Conservation (phyloP, 2,797 vertebrate genomes). For the Percopsis omiscomaycus region DNA sequence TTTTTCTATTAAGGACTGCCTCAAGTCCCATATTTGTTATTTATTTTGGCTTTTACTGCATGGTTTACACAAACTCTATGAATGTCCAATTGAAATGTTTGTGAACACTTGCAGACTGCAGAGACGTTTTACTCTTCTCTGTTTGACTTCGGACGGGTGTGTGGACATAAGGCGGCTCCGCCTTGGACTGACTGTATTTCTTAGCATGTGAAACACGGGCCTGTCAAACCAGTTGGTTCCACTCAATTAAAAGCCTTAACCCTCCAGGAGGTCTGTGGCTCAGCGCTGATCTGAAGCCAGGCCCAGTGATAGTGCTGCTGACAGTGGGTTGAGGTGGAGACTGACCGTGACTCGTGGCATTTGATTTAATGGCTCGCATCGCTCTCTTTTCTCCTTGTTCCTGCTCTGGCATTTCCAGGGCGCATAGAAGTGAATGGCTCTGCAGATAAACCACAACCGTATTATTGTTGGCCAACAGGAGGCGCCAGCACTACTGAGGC, state of each 20-base stretch:
- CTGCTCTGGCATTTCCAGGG: constrained; percentile 84
- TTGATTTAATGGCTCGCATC: constrained; percentile 81
- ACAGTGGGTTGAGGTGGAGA: constrained; percentile 43
- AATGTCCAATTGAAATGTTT: constrained; percentile 52
- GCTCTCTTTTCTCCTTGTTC: constrained; percentile 82
- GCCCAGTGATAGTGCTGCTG: constrained; percentile 37
- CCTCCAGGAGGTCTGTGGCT: constrained; percentile 11
- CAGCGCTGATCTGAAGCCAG: constrained; percentile 44
- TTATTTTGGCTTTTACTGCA: constrained; percentile 50
- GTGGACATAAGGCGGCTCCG: neutral
- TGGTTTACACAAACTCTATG: constrained; percentile 42
- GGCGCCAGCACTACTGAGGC: constrained; percentile 96
- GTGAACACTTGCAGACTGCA: constrained; percentile 29
- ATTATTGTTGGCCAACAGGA: constrained; percentile 98
- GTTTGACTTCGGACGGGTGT: constrained; percentile 42
- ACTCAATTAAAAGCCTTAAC: constrained; percentile 23
- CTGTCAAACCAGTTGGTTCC: constrained; percentile 34
- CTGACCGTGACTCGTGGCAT: constrained; percentile 50
- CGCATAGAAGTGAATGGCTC: constrained; percentile 90
- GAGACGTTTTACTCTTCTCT: constrained; percentile 47
- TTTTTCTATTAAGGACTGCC: constrained; percentile 40
- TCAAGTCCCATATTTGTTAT: constrained; percentile 54
- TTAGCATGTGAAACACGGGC: constrained; percentile 43
- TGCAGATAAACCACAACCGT: constrained; percentile 92
- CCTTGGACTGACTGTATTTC: constrained; percentile 47